Evolutionary conservation across 1,140 invertebrate genomes (phyloP).

Genomic region (Drosophila pseudoobscura): DNA sequence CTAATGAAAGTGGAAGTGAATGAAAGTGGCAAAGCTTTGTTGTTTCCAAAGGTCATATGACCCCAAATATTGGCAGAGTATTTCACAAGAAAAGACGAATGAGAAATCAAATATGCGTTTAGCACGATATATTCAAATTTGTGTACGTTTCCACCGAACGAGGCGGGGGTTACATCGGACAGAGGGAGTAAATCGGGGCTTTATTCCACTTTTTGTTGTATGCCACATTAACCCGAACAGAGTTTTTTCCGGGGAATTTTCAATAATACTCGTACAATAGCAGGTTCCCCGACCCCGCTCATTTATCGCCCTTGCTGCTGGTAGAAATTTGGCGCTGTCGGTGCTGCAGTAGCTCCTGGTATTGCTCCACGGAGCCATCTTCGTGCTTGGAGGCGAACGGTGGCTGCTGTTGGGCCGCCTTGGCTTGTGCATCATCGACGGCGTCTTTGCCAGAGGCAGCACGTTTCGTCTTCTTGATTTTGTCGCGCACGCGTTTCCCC

Average conservation of each 20-base stretch:
- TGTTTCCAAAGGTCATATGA: no score
- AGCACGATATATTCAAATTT: conserved; percentile 83
- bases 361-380: conserved; percentile 81
- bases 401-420: conserved; percentile 27
- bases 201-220: conserved; percentile 49
- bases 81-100: conserved; percentile 31
- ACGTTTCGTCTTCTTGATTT: conserved; percentile 85
- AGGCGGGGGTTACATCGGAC: conserved; percentile 33
- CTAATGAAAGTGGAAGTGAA: no score
- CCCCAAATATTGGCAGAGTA: background rate
- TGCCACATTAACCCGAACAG: conserved; percentile 43
- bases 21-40: no score
- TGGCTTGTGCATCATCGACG: conserved; percentile 27
- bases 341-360: conserved; percentile 74
- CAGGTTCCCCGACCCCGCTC: background rate
- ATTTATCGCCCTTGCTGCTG: conserved; percentile 67
- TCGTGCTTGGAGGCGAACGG: conserved; percentile 72
- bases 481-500: conserved; percentile 85
- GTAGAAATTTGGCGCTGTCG: conserved; percentile 70
- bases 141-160: conserved; percentile 35
- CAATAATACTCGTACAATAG: conserved; percentile 47
- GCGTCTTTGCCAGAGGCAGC: conserved; percentile 30
- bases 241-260: conserved; percentile 49
- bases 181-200: conserved; percentile 1
- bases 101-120: conserved; percentile 76